These are phyloP conservation scores for Pogona vitticeps DNA, from an alignment of 2,113 vertebrate genomes.

Conservation along the genomic window DNA sequence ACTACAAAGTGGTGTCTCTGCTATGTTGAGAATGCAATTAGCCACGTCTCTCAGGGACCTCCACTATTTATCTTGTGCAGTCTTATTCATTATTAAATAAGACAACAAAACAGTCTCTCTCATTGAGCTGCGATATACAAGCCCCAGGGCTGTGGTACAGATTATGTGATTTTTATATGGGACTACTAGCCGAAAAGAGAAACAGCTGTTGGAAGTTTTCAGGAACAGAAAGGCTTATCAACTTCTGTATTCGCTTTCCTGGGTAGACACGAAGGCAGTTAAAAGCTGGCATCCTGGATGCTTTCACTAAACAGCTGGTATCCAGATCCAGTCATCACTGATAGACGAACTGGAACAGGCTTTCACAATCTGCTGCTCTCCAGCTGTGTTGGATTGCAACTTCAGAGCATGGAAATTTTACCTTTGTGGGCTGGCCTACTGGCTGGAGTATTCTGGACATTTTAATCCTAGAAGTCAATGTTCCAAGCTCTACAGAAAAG, in stretches of 20 bases:
- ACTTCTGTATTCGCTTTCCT: not conserved
- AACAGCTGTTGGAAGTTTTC: constrained; percentile 25
- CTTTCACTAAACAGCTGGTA: not conserved
- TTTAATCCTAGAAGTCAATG: not conserved
- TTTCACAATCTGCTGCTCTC: not conserved
- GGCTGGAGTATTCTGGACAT: not conserved
- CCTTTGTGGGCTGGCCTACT: not conserved
- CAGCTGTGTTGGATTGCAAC: not conserved
- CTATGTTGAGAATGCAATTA: constrained; percentile 43
- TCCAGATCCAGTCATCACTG: not conserved
- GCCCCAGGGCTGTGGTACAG: not conserved
- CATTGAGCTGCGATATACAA: not conserved
- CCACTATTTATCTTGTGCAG: constrained; percentile 34
- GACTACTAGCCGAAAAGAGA: not conserved
- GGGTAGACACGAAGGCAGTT: not conserved
- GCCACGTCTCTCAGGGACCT: constrained; percentile 40
- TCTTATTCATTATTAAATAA: constrained; percentile 52
- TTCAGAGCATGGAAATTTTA: too few relatives aligned
- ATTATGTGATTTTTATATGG: not conserved
- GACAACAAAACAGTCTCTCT: constrained; percentile 6
- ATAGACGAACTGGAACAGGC: not conserved
- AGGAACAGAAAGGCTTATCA: not conserved
- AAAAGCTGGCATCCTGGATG: rapidly evolving
- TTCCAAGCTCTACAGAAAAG: not conserved
- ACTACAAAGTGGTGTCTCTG: constrained; percentile 3